Percentiles rank a stretch among this genome's conserved stretches.
Conservation (phyloP, 1,140 invertebrate species). For the Psix sp. region DNA sequence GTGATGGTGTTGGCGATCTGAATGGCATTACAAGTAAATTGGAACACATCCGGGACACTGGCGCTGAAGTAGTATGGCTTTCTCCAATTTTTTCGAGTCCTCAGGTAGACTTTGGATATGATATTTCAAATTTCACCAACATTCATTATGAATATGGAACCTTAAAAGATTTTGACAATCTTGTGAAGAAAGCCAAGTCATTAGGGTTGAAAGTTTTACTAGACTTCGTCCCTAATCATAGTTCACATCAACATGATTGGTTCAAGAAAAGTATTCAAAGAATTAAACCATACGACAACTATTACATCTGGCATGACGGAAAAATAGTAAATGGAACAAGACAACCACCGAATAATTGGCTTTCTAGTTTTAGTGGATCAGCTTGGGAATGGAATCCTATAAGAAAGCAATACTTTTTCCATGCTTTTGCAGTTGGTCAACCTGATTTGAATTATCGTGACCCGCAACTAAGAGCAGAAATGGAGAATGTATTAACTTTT, state of each 20-base stretch:
- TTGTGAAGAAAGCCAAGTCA: slow-evolving; percentile 65
- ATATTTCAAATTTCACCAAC: slow-evolving; percentile 75
- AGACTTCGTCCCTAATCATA: slow-evolving; percentile 89
- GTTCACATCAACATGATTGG: slow-evolving; percentile 84
- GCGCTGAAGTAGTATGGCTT: slow-evolving; percentile 77
- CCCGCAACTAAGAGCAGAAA: slow-evolving; percentile 77
- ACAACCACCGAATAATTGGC: slow-evolving; percentile 70
- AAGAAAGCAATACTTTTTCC: slow-evolving; percentile 78
- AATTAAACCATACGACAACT: slow-evolving; percentile 81
- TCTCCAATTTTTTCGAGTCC: slow-evolving; percentile 78
- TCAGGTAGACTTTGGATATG: slow-evolving; percentile 77
- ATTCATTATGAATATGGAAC: slow-evolving; percentile 77
- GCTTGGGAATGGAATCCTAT: slow-evolving; percentile 25
- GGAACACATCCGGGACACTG: slow-evolving; percentile 64
- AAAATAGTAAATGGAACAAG: slow-evolving; percentile 59
- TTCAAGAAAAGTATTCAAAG: slow-evolving; percentile 80
- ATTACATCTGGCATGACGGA: slow-evolving; percentile 81
- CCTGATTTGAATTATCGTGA: slow-evolving; percentile 85
- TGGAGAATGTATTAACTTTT: slow-evolving; percentile 78
- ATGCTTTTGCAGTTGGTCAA: slow-evolving; percentile 81
- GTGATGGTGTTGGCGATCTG: slow-evolving; percentile 87
- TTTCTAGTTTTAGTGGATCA: slow-evolving; percentile 64
- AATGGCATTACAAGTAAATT: slow-evolving; percentile 69
- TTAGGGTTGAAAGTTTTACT: slow-evolving; percentile 80
- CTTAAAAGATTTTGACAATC: slow-evolving; percentile 75